A percentile compares a stretch with the other conserved stretches of the same genome.
Evolutionary conservation across 2,888 invertebrate species (phyloP).

Genomic region (Phyllotreta cruciferae): DNA sequence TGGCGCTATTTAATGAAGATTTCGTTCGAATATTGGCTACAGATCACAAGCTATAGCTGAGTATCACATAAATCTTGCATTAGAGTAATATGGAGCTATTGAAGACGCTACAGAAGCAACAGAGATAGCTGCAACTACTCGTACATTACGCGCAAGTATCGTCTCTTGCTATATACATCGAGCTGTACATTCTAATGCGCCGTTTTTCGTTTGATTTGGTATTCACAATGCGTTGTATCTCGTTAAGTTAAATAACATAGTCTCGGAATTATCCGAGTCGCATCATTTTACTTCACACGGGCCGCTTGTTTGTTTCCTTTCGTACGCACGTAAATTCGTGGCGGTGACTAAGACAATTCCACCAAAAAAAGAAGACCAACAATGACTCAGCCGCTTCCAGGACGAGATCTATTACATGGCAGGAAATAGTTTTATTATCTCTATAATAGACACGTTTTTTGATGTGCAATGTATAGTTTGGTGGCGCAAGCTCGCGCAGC

Average conservation of each 20-base stretch:
- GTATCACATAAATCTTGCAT: background rate
- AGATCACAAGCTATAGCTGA: too few relatives aligned
- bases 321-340: constrained; percentile 47
- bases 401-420: constrained; percentile 24
- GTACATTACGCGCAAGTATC: too few relatives aligned
- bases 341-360: constrained; percentile 51
- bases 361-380: constrained; percentile 30
- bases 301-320: constrained; percentile 46
- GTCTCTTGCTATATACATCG: constrained; percentile 4
- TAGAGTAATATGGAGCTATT: background rate
- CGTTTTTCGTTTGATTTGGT: constrained; percentile 39
- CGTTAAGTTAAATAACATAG: constrained; percentile 45
- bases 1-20: too few relatives aligned
- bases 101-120: too few relatives aligned
- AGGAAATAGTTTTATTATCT: constrained; percentile 26
- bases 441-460: too few relatives aligned
- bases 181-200: background rate
- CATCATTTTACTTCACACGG: constrained; percentile 46
- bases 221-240: constrained; percentile 45
- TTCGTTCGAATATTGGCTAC: too few relatives aligned
- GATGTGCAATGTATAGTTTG: too few relatives aligned
- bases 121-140: too few relatives aligned
- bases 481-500: too few relatives aligned
- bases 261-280: constrained; percentile 41
- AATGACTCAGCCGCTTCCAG: constrained; percentile 32